These are phyloP conservation scores for Drosophila bocki DNA, from an alignment of 1,140 invertebrate genomes.

Conservation along the genomic window DNA sequence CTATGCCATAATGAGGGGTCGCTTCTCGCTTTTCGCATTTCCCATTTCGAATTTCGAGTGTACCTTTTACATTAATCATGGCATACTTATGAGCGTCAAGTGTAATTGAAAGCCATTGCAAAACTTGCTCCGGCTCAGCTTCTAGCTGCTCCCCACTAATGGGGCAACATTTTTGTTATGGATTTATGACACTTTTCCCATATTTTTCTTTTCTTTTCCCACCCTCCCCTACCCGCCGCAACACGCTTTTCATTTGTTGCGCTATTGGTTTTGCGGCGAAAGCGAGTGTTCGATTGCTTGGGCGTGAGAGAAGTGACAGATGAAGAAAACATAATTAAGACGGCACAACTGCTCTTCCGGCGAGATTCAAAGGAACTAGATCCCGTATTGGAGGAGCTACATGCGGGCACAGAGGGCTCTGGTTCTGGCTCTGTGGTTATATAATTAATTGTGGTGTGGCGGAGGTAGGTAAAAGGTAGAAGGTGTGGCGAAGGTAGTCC, in stretches of 20 bases:
- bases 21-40: conserved; percentile 23
- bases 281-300: conserved; percentile 51
- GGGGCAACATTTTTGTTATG: conserved; percentile 70
- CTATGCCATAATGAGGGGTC: conserved; percentile 66
- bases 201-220: background rate
- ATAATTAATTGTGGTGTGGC: conserved; percentile 25
- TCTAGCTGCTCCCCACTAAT: conserved; percentile 45
- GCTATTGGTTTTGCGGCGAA: conserved; percentile 53
- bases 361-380: conserved; percentile 2
- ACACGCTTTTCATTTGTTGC: conserved; percentile 41
- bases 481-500: background rate
- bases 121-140: conserved; percentile 59
- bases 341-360: conserved; percentile 10
- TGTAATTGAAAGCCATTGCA: conserved; percentile 82
- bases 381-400: background rate
- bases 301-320: conserved; percentile 55
- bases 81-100: conserved; percentile 81
- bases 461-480: background rate
- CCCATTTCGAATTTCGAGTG: conserved; percentile 37
- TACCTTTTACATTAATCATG: conserved; percentile 80
- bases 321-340: conserved; percentile 52
- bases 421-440: conserved; percentile 8
- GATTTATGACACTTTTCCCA: conserved; percentile 63
- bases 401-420: conserved; percentile 10
- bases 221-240: background rate